A percentile compares a stretch with the other conserved stretches of the same genome.
Evolutionary conservation across 2,888 invertebrate species (phyloP).

Genomic region (Lithophane socia): DNA sequence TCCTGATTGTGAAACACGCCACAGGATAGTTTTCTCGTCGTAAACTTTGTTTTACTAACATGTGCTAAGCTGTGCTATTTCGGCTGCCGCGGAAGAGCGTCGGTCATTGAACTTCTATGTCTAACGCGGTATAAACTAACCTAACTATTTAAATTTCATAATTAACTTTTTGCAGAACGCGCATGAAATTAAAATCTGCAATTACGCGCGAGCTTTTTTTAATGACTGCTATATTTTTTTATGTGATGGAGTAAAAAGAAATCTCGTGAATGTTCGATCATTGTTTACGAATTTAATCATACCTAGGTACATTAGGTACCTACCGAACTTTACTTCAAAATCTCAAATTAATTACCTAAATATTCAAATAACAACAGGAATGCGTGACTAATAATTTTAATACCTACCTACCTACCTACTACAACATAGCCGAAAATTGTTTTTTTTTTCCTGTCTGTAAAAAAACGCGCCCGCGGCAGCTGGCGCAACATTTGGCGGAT

Average conservation of each 20-base stretch:
- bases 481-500: slow-evolving; percentile 57
- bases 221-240: slow-evolving; percentile 7
- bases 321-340: too few relatives aligned
- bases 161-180: slow-evolving; percentile 65
- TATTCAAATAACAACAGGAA: not conserved
- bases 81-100: slow-evolving; percentile 77
- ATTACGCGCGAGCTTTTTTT: slow-evolving; percentile 49
- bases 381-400: not conserved
- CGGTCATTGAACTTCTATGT: slow-evolving; percentile 78
- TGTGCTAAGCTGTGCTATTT: slow-evolving; percentile 76
- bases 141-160: slow-evolving; percentile 71
- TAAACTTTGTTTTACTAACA: slow-evolving; percentile 62
- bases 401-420: too few relatives aligned
- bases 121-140: slow-evolving; percentile 65
- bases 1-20: slow-evolving; percentile 45
- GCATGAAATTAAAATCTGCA: slow-evolving; percentile 56
- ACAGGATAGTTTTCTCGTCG: slow-evolving; percentile 52
- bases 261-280: not conserved
- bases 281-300: slow-evolving; percentile 1
- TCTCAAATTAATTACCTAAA: not conserved
- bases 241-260: slow-evolving; percentile 11
- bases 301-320: too few relatives aligned
- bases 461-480: slow-evolving; percentile 38
- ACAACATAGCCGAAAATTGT: not conserved
- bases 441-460: not conserved